Conservation (phyloP, 2,113 vertebrate genomes). For the Chauna torquata region DNA sequence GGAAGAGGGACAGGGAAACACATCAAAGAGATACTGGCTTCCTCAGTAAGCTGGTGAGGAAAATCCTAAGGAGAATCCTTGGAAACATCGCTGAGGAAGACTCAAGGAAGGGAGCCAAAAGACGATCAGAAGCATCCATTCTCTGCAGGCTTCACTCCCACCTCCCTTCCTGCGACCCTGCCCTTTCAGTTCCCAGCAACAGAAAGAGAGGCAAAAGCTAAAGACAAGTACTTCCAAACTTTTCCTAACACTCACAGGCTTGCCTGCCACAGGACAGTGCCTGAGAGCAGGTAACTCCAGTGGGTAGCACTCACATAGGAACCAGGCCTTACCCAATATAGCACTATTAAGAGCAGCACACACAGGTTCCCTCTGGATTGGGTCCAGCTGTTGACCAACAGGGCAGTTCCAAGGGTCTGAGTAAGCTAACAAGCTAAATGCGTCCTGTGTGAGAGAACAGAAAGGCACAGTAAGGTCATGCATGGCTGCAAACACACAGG, state of each 20-base stretch:
- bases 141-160: neutral
- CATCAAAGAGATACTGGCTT: neutral
- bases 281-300: neutral
- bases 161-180: neutral
- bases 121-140: neutral
- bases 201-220: neutral
- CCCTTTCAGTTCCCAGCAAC: neutral
- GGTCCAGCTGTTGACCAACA: conserved; percentile 95
- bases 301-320: neutral
- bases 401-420: conserved; percentile 98
- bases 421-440: conserved; percentile 96
- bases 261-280: neutral
- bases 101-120: neutral
- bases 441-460: conserved; percentile 81
- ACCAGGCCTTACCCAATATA: conserved; percentile 89
- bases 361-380: conserved; percentile 93
- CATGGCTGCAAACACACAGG: neutral
- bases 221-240: neutral
- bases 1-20: neutral
- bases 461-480: neutral
- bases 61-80: neutral
- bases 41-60: neutral
- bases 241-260: neutral
- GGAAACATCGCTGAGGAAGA: neutral
- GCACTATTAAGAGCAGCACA: conserved; percentile 98